Evolutionary conservation across 2,113 vertebrate species (phyloP), one percentile per base, ranked within the genome.

Genomic region (Pluvianellus socialis): DNA sequence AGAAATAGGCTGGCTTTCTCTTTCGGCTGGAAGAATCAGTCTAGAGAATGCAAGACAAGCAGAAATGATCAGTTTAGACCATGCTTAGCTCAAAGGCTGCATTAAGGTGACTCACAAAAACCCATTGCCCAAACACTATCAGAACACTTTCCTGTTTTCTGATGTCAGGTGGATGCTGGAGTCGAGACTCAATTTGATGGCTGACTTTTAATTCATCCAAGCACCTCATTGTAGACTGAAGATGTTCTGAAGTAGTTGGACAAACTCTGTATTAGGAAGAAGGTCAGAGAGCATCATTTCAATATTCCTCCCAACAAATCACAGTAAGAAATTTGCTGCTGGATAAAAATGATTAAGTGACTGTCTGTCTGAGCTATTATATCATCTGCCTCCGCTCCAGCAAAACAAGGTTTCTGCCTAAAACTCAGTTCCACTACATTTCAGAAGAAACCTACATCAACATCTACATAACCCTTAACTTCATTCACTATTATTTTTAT

Each of bases 61-160:
- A 83, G 40, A 87, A 94, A 35, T 27, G 2, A 70, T 30, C 22
- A 6, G 7, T 76, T 76, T 35, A 27, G 45, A 62, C 9, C 7
- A 2, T 27, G 17, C 10, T 52, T 3, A 5, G 15, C 79, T 79
- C 50, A 87, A 35, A 52, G 59, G 5, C 10, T 71, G 14, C 23
- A 23, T 71, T 75, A 33, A 24, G 17, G 14, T 0, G 0, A 30
- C 40, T 62, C 56, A 32, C 4, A 44, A 44, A 44, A 20, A 42
- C 12, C 20, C 8, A 4, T 9, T 89, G 49, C 13, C 42, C 30
- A 52, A 79, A 56, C 14, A 71, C 4, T 3, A 16, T 24, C 38
- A 61, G 38, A 79, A 15, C 47, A 42, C 11, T 28, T 56, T 50
- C 52, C 15, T 26, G 10, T 58, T 9, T 14, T 13, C 44, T 58